Evolutionary conservation across 2,888 invertebrate species (phyloP).

Genomic region (Isotomurus palustris): DNA sequence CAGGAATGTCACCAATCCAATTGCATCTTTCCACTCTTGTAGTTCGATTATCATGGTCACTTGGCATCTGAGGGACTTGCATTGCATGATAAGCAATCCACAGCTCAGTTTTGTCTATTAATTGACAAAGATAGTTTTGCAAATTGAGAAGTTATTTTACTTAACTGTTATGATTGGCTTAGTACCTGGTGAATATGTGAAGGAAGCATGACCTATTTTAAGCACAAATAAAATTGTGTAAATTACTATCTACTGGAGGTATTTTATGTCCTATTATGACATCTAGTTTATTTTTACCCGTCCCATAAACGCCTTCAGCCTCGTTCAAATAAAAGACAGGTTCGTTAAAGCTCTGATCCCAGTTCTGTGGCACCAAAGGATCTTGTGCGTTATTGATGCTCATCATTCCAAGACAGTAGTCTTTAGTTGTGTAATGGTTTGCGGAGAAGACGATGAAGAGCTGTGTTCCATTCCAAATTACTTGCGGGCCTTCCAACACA

Average conservation of each 20-base stretch:
- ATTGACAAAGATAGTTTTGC: no score
- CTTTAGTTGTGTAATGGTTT: constrained; percentile 18
- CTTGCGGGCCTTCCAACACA: constrained; percentile 29
- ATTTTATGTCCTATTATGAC: no score
- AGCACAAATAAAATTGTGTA: no score
- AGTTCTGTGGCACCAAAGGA: constrained; percentile 11
- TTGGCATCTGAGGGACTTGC: constrained; percentile 20
- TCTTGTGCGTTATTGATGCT: constrained; percentile 30
- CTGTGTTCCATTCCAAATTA: constrained; percentile 22
- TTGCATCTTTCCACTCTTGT: constrained; percentile 15
- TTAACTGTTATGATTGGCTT: no score
- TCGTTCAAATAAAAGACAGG: constrained; percentile 23
- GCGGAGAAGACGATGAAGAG: constrained; percentile 26
- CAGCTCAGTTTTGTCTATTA: constrained; percentile 3
- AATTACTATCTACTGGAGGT: no score
- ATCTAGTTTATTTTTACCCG: no score
- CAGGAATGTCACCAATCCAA: constrained; percentile 19
- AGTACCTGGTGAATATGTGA: constrained; percentile 21
- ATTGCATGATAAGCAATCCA: constrained; percentile 29
- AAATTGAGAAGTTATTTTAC: no score
- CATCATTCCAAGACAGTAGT: constrained; percentile 39
- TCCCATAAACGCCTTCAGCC: constrained; percentile 18
- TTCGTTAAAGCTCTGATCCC: constrained; percentile 15
- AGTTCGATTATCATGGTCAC: constrained; percentile 21
- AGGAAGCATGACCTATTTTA: constrained; percentile 23